These are phyloP conservation scores for Hemibates koningsi DNA, from an alignment of 2,113 vertebrate genomes.

Conservation along the genomic window DNA sequence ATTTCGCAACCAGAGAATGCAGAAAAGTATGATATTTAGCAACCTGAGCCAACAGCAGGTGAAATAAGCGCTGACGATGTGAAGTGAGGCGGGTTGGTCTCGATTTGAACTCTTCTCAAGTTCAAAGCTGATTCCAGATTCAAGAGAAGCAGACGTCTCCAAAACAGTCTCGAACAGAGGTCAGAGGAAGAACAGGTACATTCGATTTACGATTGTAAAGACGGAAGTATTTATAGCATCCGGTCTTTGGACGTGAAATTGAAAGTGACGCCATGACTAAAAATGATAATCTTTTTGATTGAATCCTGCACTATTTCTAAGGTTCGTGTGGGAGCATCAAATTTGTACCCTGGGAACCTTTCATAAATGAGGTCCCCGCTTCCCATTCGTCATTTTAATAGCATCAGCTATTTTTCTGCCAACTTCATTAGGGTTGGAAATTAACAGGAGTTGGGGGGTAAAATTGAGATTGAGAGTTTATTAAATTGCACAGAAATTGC, in stretches of 20 bases:
- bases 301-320: background rate
- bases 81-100: background rate
- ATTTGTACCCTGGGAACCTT: constrained; percentile 27
- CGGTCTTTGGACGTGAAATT: background rate
- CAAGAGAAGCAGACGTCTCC: background rate
- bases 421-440: constrained; percentile 47
- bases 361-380: constrained; percentile 38
- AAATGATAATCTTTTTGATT: background rate
- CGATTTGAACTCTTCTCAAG: background rate
- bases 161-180: background rate
- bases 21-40: background rate
- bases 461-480: constrained; percentile 47
- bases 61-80: background rate
- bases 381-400: constrained; percentile 56
- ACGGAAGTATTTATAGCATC: background rate
- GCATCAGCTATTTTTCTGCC: constrained; percentile 28
- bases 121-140: background rate
- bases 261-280: background rate
- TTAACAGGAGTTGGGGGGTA: constrained; percentile 19
- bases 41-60: background rate
- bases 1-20: background rate
- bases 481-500: constrained; percentile 14
- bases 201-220: background rate
- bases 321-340: constrained; percentile 7
- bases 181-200: background rate